Conservation (phyloP, 2,113 vertebrate species). For the Atlantisia rogersi region DNA sequence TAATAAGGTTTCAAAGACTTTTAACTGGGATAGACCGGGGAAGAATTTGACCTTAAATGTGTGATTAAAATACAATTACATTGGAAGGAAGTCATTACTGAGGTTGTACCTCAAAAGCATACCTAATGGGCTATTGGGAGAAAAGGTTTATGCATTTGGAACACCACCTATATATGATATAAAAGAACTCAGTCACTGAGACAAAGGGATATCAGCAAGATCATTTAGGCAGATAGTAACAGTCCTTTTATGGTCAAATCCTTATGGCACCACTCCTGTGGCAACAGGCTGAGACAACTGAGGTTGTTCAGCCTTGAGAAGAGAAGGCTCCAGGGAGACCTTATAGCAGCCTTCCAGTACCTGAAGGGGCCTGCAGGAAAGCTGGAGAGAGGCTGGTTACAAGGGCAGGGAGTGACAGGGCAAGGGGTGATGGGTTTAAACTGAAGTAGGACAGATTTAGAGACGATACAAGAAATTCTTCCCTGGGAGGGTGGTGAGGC, state of each 20-base stretch:
- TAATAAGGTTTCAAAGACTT: slow-evolving; percentile 55
- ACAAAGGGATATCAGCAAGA: slow-evolving; percentile 6
- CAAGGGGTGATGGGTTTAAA: too few relatives aligned
- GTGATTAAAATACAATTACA: slow-evolving; percentile 68
- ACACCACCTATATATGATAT: neutral
- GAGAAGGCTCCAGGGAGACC: too few relatives aligned
- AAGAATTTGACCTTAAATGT: slow-evolving; percentile 55
- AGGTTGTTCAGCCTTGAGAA: too few relatives aligned
- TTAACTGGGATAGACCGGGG: slow-evolving; percentile 39
- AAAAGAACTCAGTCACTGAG: neutral
- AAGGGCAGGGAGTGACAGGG: too few relatives aligned
- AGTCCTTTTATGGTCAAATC: neutral
- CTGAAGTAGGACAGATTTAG: too few relatives aligned
- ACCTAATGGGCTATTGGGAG: slow-evolving; percentile 39
- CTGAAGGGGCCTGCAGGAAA: too few relatives aligned
- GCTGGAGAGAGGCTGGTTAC: too few relatives aligned
- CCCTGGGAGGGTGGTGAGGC: too few relatives aligned
- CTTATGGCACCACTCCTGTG: neutral
- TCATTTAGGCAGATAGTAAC: neutral
- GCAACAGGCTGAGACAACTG: too few relatives aligned
- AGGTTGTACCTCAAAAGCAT: slow-evolving; percentile 57
- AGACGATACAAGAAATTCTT: too few relatives aligned
- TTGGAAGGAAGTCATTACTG: slow-evolving; percentile 53
- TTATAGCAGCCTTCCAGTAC: too few relatives aligned
- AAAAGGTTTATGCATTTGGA: slow-evolving; percentile 24